Percentiles rank a stretch among this genome's conserved stretches.
Evolutionary conservation across 2,888 invertebrate species (phyloP).

Genomic region (Invenusta paracnida): DNA sequence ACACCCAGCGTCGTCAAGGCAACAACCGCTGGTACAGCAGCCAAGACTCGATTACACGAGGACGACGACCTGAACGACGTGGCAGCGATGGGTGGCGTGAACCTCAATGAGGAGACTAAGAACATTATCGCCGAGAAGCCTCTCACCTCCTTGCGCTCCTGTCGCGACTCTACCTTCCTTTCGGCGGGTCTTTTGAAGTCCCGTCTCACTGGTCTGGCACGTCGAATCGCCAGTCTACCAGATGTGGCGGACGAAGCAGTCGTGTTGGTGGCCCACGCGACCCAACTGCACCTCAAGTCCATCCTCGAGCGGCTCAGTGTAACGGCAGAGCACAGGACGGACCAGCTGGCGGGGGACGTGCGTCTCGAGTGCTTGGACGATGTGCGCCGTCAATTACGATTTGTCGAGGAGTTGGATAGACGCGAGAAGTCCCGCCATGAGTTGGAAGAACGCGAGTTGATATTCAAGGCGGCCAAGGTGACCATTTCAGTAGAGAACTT

Average conservation of each 20-base stretch:
- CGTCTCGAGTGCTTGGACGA: constrained; percentile 84
- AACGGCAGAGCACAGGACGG: neutral
- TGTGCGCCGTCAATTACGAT: constrained; percentile 85
- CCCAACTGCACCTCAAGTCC: neutral
- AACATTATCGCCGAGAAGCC: constrained; percentile 71
- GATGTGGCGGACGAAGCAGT: constrained; percentile 3
- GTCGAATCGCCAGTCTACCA: neutral
- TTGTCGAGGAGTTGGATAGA: constrained; percentile 88
- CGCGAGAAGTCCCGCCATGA: constrained; percentile 88
- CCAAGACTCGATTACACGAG: constrained; percentile 60
- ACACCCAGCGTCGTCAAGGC: neutral
- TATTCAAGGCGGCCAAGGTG: constrained; percentile 86
- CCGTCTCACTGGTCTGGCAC: neutral
- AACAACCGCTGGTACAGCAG: neutral
- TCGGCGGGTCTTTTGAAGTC: neutral
- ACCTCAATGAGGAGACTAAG: constrained; percentile 88
- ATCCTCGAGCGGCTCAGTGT: neutral
- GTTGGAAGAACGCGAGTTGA: constrained; percentile 86
- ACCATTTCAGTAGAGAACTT: neutral
- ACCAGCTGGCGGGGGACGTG: constrained; percentile 65
- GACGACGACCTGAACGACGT: constrained; percentile 97
- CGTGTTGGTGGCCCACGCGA: neutral
- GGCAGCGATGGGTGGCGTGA: constrained; percentile 97
- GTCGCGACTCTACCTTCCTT: neutral
- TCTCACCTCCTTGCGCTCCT: constrained; percentile 51